phyloP scores from a whole-genome alignment of 1,140 invertebrate genomes.

The Maniola jurtina region DNA sequence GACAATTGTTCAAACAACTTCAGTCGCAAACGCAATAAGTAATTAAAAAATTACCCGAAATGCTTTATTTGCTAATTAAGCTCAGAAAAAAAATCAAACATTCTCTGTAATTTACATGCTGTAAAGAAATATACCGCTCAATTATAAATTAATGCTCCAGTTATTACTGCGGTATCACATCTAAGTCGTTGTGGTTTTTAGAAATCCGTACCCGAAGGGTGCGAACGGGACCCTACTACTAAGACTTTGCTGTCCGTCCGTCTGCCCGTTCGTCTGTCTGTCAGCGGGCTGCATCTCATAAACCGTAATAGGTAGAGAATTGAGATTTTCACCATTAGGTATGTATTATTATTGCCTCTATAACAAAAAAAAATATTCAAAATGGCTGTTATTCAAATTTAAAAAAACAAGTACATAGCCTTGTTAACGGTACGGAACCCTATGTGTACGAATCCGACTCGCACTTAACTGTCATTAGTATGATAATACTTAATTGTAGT shows the following conservation, averaged over 20 bases:
- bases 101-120: conserved; percentile 3
- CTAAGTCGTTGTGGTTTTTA: not conserved
- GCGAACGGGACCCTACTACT: no score
- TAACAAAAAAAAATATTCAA: not conserved
- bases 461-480: not conserved
- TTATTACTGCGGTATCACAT: conserved; percentile 18
- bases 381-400: no score
- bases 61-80: not conserved
- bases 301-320: no score
- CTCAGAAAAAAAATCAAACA: not conserved
- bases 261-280: no score
- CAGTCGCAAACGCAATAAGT: not conserved
- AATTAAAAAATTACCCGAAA: not conserved
- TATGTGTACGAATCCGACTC: no score
- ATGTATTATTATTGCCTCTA: no score
- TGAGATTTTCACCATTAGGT: no score
- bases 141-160: conserved; percentile 34
- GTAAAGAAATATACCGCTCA: conserved; percentile 18
- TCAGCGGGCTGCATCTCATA: no score
- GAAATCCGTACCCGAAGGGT: no score
- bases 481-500: conserved; percentile 5
- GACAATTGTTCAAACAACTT: not conserved
- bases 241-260: no score
- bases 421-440: no score
- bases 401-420: no score